Evolutionary conservation across 2,888 invertebrate species (phyloP).

Genomic region (Synergus itoensis): DNA sequence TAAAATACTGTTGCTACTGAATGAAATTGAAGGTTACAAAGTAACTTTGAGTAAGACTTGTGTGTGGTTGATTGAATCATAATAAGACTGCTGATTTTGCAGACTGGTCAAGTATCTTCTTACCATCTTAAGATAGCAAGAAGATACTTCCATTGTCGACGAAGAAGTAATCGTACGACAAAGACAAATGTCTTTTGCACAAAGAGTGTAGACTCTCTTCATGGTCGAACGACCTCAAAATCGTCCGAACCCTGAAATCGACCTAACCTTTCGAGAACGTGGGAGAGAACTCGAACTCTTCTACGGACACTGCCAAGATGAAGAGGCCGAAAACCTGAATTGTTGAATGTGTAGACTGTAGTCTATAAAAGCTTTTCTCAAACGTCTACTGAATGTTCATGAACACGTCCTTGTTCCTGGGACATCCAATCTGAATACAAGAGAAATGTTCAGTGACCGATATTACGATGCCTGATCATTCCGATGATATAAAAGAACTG

Average conservation of each 20-base stretch:
- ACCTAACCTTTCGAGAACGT: slow-evolving; percentile 68
- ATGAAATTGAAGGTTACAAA: background rate
- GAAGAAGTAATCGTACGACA: slow-evolving; percentile 27
- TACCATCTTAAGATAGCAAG: background rate
- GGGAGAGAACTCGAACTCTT: slow-evolving; percentile 60
- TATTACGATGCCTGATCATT: background rate
- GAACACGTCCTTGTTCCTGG: slow-evolving; percentile 37
- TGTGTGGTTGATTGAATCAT: background rate
- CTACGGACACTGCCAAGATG: slow-evolving; percentile 41
- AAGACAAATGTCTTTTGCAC: background rate
- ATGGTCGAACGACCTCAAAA: slow-evolving; percentile 65
- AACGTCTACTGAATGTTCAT: slow-evolving; percentile 33
- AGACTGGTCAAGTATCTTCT: background rate
- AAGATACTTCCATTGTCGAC: background rate
- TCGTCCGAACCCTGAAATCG: slow-evolving; percentile 64
- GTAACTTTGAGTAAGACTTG: background rate
- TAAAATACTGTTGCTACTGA: background rate
- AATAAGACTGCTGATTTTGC: background rate
- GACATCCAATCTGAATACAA: slow-evolving; percentile 39
- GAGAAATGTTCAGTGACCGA: slow-evolving; percentile 39
- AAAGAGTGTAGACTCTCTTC: slow-evolving; percentile 40
- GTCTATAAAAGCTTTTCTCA: slow-evolving; percentile 4
- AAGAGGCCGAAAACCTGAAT: background rate
- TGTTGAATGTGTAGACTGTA: background rate
- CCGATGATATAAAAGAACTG: background rate